Evolutionary conservation across 1,140 invertebrate species (phyloP), one percentile per base, ranked within the genome.

Genomic region (Caerostris darwini): DNA sequence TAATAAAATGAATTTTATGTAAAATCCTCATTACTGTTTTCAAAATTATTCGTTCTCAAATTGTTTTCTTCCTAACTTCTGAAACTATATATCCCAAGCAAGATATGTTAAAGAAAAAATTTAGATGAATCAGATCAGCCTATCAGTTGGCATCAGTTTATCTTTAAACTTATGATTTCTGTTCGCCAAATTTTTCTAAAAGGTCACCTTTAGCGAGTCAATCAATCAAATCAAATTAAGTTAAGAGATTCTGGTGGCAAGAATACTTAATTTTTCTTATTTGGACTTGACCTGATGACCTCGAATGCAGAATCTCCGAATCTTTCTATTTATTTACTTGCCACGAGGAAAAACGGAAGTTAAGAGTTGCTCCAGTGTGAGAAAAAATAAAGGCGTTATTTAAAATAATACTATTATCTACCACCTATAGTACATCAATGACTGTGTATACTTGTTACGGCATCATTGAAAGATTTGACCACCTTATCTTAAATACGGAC

Each of bases 241-340:
- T 12, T 12, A 5, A 0, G 71, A 77, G 3, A 53, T 5, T 5
- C 53, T 77, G 12, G 34, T 50, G 34, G 3, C 14, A 7, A 77
- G 34, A 77, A 77, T 50, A 8, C 3, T 53, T 77, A 3, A 53
- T 34, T 50, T 34, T 50, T 50, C 5, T 77, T 8, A 50, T 34
- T 12, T 77, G 71, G 71, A 77, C 71, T 77, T 77, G 71, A 77
- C 71, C 71, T 12, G 34, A 50, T 77, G 71, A 77, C 71, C 71
- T 77, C 71, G 19, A 77, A 77, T 53, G 50, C 34, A 77, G 53
- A 77, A 50, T 50, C 19, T 12, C 50, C 3, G 14, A 77, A 10
- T 8, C 34, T 77, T 77, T 77, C 71, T 77, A 77, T 77, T 77
- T 77, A 77, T 77, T 77, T 77, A 53, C 34, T 50, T 50, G 10